phyloP scores from a whole-genome alignment of 2,797 vertebrate species.

The Microctenopoma steveboyesi region DNA sequence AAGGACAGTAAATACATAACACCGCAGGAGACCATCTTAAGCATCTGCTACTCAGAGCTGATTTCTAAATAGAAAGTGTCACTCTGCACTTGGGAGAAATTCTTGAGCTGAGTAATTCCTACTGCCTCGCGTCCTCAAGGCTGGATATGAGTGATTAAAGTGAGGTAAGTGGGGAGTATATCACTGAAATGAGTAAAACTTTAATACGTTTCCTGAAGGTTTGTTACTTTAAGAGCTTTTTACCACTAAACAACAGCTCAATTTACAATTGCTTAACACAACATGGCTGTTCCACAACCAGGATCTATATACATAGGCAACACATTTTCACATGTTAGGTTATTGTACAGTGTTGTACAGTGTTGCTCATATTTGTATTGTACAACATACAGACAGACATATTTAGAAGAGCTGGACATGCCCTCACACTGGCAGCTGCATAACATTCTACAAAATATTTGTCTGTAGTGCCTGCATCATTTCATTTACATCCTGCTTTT shows the following conservation, averaged over 20 bases:
- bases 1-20: slow-evolving; percentile 16
- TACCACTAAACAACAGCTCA: background rate
- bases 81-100: slow-evolving; percentile 29
- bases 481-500: background rate
- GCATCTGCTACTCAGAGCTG: slow-evolving; percentile 33
- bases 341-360: background rate
- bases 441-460: background rate
- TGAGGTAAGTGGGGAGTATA: slow-evolving; percentile 21
- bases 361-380: background rate
- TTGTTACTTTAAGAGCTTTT: slow-evolving; percentile 9
- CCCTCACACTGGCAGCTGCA: background rate
- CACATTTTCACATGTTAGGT: background rate
- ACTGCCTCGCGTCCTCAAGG: slow-evolving; percentile 28
- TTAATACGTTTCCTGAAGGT: background rate
- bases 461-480: background rate
- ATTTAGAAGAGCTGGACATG: background rate
- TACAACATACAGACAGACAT: background rate
- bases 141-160: slow-evolving; percentile 24
- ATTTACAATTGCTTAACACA: background rate
- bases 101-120: slow-evolving; percentile 43
- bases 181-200: slow-evolving; percentile 1
- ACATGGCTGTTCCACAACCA: background rate
- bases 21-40: slow-evolving; percentile 37
- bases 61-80: slow-evolving; percentile 24
- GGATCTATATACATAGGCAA: background rate